Conservation (phyloP, 2,113 vertebrate genomes). For the Uria lomvia region DNA sequence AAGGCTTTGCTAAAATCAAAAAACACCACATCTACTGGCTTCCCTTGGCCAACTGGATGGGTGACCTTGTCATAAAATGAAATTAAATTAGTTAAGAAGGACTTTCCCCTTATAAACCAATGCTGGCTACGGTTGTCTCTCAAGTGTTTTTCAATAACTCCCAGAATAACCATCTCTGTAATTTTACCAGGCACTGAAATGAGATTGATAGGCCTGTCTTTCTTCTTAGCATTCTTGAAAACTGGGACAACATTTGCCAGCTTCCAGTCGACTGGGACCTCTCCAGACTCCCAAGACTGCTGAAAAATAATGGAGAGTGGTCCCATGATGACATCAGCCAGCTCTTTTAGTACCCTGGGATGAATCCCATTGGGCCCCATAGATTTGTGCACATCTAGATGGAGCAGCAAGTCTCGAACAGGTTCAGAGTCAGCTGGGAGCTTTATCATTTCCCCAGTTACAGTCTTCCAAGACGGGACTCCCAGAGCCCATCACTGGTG, state of each 20-base stretch:
- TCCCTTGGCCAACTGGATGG: not conserved
- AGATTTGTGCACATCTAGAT: not conserved
- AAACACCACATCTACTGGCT: not conserved
- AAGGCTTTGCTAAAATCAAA: not conserved
- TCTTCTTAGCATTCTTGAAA: not conserved
- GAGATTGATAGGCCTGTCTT: not conserved
- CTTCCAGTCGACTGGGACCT: not conserved
- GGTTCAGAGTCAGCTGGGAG: not conserved
- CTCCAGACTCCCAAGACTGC: not conserved
- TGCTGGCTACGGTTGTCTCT: not conserved
- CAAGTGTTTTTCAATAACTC: not conserved
- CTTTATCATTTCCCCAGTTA: not conserved
- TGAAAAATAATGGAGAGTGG: not conserved
- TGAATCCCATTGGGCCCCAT: not conserved
- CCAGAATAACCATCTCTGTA: not conserved
- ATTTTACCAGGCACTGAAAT: not conserved
- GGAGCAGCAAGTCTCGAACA: not conserved
- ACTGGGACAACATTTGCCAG: not conserved
- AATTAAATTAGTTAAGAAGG: not conserved
- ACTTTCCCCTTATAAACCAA: not conserved
- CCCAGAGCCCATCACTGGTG: not conserved
- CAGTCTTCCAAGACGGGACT: not conserved
- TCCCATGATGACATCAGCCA: fast-evolving
- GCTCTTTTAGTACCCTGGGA: not conserved
- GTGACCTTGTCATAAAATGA: not conserved